Evolutionary conservation across 1,140 invertebrate genomes (phyloP), one percentile per base, ranked within the genome.

Genomic region (Ericerus pela): DNA sequence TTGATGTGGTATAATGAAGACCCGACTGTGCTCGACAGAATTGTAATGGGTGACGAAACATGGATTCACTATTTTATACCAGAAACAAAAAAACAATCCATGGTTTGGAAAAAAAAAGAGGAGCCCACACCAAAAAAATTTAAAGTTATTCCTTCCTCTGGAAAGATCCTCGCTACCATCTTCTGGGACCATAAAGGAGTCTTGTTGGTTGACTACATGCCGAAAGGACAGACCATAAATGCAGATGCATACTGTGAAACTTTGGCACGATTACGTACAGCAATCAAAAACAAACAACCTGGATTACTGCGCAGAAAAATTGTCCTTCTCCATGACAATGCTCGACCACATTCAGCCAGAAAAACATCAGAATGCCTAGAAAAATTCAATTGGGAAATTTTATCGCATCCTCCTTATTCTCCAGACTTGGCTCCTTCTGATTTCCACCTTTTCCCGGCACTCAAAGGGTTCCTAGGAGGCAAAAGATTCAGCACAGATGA

Each of bases 291-390:
- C 55, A 58, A 58, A 56, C 18, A 55, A 36, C 30, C 47, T 16
- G 55, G 58, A 51, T 51, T 63, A 30, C 60, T 63, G 38, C 53
- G 55, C 16, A 41, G 37, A 51, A 41, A 53, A 59, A 47, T 65
- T 22, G 29, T 61, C 33, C 54, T 66, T n/a, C 52, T 62, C 16
- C 63, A 69, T 53, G 66, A 70, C 61, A 72, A 70, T 53, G 63
- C 67, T 16, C 55, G 60, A 30, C 64, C 63, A 18, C 63, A 71
- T 54, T 55, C 55, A 29, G 55, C 59, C 51, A 10, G 18, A 14
- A 4, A 37, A 28, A 66, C 63, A 26, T 22, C 56, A 16, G 30
- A 57, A 1, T 41, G 58, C 18, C 53, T 62, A 31, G 26, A 24
- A 30, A 52, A 31, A 24, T 60, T 66, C 18, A 60, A 60, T 47